These are phyloP conservation scores for Oenanthe oenanthe DNA, from an alignment of 2,113 vertebrate genomes.

Conservation along the genomic window DNA sequence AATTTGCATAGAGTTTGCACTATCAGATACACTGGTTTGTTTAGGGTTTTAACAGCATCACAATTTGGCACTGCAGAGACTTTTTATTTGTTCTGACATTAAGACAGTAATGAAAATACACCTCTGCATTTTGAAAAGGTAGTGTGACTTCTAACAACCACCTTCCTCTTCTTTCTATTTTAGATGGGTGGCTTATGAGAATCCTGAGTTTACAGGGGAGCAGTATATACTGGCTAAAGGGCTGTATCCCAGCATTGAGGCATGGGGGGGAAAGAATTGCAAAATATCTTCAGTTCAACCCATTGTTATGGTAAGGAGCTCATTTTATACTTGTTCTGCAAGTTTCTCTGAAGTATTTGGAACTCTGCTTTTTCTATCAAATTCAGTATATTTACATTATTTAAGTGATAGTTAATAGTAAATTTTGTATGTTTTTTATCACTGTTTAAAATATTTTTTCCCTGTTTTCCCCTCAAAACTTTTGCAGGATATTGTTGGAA, in stretches of 20 bases:
- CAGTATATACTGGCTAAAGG: constrained; percentile 91
- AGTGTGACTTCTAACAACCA: neutral
- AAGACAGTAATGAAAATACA: neutral
- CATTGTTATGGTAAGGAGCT: constrained; percentile 84
- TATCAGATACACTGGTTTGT: neutral
- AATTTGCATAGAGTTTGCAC: neutral
- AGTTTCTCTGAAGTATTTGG: neutral
- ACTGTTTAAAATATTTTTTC: neutral
- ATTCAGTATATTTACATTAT: neutral
- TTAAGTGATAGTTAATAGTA: neutral
- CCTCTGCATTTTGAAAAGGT: neutral
- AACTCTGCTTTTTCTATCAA: neutral
- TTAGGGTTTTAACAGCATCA: neutral
- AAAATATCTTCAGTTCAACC: constrained; percentile 92
- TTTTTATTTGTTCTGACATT: neutral
- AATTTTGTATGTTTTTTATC: neutral
- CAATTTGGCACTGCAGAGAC: neutral
- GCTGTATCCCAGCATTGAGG: constrained; percentile 83
- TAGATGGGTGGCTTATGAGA: constrained; percentile 95
- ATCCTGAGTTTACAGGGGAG: constrained; percentile 89
- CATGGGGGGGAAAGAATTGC: constrained; percentile 87
- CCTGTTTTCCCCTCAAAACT: neutral
- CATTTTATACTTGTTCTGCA: neutral
- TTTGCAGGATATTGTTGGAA: constrained; percentile 75
- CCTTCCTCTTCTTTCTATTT: neutral